A percentile compares a stretch with the other conserved stretches of the same genome.
Conservation (phyloP, 2,888 invertebrate species). For the Lasius fuliginosus region DNA sequence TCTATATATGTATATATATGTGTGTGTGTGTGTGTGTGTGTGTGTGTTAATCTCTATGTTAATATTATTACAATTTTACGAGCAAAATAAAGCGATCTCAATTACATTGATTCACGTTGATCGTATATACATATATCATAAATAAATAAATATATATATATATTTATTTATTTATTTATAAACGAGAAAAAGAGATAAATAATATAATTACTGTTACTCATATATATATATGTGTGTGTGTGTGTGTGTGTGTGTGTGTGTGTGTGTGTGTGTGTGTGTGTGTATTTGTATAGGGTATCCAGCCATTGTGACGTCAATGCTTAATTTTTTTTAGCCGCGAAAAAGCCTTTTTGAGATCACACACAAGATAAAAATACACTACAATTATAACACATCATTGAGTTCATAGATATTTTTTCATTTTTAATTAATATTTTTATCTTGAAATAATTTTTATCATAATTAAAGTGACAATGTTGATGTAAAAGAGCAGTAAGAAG, state of each 20-base stretch:
- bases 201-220: too few species aligned
- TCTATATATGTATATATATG: not conserved
- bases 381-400: not conserved
- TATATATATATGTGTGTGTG: too few species aligned
- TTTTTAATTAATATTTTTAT: not conserved
- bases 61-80: not conserved
- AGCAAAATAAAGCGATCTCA: not conserved
- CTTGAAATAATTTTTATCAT: not conserved
- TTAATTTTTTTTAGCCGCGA: not conserved
- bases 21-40: too few species aligned
- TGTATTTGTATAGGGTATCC: not conserved
- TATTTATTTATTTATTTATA: too few species aligned
- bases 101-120: not conserved
- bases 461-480: not conserved
- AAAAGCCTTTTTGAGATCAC: not conserved
- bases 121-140: not conserved
- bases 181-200: too few species aligned
- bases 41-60: too few species aligned
- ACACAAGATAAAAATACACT: not conserved
- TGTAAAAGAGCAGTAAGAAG: not conserved
- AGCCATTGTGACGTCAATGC: too few species aligned
- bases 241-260: too few species aligned
- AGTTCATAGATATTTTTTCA: not conserved
- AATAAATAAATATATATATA: too few species aligned
- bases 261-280: too few species aligned